phyloP scores from a whole-genome alignment of 2,888 invertebrate species.

The Diarsia brunnea region DNA sequence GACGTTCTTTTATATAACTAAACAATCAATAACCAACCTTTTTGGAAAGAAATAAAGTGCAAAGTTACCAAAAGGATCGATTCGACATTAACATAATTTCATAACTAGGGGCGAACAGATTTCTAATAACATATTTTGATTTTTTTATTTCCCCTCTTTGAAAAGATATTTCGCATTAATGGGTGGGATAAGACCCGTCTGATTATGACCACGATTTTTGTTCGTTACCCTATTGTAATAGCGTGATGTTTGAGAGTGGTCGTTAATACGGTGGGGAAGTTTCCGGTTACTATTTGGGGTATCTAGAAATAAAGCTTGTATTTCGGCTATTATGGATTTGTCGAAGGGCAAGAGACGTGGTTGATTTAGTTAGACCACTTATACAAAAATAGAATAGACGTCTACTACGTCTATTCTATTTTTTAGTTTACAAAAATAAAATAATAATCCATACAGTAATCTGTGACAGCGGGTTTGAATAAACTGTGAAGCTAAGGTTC shows the following conservation, averaged over 20 bases:
- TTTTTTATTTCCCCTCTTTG: constrained; percentile 80
- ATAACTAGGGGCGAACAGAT: constrained; percentile 86
- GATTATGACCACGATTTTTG: constrained; percentile 67
- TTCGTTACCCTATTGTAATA: constrained; percentile 49
- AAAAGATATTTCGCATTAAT: constrained; percentile 80
- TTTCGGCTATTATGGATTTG: constrained; percentile 33
- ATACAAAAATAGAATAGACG: not conserved
- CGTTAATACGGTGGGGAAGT: constrained; percentile 62
- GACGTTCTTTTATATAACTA: constrained; percentile 66
- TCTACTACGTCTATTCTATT: too few relatives aligned
- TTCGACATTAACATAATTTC: constrained; percentile 85
- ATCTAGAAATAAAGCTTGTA: constrained; percentile 28
- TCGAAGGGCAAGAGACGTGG: constrained; percentile 5
- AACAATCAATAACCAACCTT: constrained; percentile 37
- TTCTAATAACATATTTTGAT: constrained; percentile 88
- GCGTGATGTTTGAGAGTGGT: constrained; percentile 60
- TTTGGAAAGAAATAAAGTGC: not conserved
- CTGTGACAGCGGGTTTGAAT: not conserved
- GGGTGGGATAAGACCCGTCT: constrained; percentile 70
- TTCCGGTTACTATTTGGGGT: constrained; percentile 62
- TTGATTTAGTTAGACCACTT: not conserved
- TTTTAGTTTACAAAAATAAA: not conserved
- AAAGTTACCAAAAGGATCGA: not conserved
- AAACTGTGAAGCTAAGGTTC: not conserved
- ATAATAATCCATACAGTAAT: not conserved